Conservation (phyloP, 2,888 invertebrate species). For the Calliphora vomitoria region DNA sequence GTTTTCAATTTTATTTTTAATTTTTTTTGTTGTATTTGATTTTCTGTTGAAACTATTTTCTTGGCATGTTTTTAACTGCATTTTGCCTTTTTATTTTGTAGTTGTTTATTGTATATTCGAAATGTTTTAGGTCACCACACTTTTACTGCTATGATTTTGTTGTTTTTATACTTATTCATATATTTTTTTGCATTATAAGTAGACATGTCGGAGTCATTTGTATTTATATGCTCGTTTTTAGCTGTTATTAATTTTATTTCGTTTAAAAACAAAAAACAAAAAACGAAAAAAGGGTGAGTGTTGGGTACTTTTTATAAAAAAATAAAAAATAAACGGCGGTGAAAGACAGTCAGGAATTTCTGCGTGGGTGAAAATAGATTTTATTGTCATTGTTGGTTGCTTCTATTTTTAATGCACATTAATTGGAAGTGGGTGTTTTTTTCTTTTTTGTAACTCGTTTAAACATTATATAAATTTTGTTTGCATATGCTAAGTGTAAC, state of each 20-base stretch:
- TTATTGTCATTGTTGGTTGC: slow-evolving; percentile 8
- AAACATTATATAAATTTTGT: background rate
- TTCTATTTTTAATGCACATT: slow-evolving; percentile 41
- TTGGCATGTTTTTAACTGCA: slow-evolving; percentile 47
- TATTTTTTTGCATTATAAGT: slow-evolving; percentile 36
- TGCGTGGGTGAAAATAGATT: slow-evolving; percentile 9
- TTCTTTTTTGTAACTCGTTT: background rate
- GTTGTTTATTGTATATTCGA: slow-evolving; percentile 29
- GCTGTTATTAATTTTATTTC: slow-evolving; percentile 12
- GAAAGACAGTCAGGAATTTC: slow-evolving; percentile 6
- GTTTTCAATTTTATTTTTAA: background rate
- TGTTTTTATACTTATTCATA: background rate
- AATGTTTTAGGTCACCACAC: slow-evolving; percentile 72
- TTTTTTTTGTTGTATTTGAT: background rate
- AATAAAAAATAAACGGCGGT: background rate
- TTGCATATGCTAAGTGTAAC: background rate
- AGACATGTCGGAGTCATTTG: slow-evolving; percentile 68
- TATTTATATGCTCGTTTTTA: slow-evolving; percentile 14
- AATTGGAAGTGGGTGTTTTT: slow-evolving; percentile 41
- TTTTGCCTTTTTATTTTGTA: background rate
- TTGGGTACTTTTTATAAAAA: slow-evolving; percentile 3
- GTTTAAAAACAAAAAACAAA: background rate
- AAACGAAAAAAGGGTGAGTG: background rate
- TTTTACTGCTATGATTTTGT: slow-evolving; percentile 40
- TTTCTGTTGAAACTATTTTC: slow-evolving; percentile 17